A percentile compares a stretch with the other conserved stretches of the same genome.
Evolutionary conservation across 1,140 invertebrate genomes (phyloP).

Genomic region (Tetramorium parvispinum): DNA sequence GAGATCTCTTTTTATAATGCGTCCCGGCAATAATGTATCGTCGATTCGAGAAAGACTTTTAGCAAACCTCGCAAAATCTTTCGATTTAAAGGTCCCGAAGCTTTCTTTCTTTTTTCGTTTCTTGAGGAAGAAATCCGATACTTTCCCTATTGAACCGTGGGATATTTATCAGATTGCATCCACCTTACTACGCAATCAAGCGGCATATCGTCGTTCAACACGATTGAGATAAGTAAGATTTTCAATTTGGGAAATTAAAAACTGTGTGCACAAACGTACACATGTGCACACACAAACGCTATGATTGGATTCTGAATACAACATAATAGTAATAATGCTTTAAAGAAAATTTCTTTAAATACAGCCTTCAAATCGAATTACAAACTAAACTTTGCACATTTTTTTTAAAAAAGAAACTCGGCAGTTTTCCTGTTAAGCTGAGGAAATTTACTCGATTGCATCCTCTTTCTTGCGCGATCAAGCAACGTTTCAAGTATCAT

Average conservation of each 20-base stretch:
- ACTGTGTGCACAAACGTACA: neutral
- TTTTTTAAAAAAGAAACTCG: neutral
- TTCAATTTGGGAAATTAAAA: constrained; percentile 17
- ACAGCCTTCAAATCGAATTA: neutral
- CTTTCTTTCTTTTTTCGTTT: neutral
- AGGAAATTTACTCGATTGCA: constrained; percentile 21
- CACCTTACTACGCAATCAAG: neutral
- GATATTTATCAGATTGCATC: constrained; percentile 26
- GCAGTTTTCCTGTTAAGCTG: constrained; percentile 6
- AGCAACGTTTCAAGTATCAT: constrained; percentile 10
- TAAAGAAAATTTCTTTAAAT: neutral
- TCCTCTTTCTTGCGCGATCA: constrained; percentile 8
- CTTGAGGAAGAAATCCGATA: neutral
- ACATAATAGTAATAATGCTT: neutral
- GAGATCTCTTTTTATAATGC: neutral
- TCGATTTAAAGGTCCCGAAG: neutral
- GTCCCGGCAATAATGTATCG: neutral
- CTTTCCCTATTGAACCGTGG: neutral
- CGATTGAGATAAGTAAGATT: neutral
- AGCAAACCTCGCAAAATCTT: neutral
- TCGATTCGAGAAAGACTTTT: neutral
- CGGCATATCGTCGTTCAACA: neutral
- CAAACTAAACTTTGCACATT: neutral
- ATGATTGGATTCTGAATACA: neutral
- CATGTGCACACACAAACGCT: neutral